Evolutionary conservation across 2,797 vertebrate genomes (phyloP).

Genomic region (Danio aesculapii): DNA sequence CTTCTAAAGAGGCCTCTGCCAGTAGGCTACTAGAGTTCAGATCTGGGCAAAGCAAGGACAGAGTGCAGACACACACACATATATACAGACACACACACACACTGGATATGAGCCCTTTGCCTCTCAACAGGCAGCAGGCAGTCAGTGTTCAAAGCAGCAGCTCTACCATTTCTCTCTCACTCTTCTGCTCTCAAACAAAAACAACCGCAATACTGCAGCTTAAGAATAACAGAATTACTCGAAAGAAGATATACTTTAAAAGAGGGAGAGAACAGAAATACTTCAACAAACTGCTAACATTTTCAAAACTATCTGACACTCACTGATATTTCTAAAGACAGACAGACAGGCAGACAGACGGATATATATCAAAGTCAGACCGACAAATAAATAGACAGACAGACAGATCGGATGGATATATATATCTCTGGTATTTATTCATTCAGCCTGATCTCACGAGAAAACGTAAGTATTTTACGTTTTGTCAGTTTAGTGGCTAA

Average conservation of each 20-base stretch:
- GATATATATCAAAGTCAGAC: slow-evolving; percentile 1
- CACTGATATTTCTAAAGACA: slow-evolving; percentile 4
- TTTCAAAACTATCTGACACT: background rate
- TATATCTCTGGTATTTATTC: no score
- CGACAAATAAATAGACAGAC: slow-evolving; percentile 13
- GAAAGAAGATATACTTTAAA: slow-evolving; percentile 19
- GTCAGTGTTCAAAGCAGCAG: slow-evolving; percentile 38
- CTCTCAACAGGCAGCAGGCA: slow-evolving; percentile 41
- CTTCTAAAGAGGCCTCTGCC: slow-evolving; percentile 43
- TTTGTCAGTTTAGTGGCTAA: no score
- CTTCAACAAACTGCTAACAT: slow-evolving; percentile 27
- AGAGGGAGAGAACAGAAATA: background rate
- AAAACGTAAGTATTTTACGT: no score
- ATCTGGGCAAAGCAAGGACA: slow-evolving; percentile 42
- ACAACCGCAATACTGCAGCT: slow-evolving; percentile 23
- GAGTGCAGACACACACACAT: background rate
- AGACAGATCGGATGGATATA: background rate
- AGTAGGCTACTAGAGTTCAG: slow-evolving; percentile 32
- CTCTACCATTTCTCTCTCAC: background rate
- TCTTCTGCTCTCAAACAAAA: slow-evolving; percentile 1
- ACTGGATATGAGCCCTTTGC: slow-evolving; percentile 16
- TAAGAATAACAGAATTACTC: slow-evolving; percentile 35
- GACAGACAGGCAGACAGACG: slow-evolving; percentile 17
- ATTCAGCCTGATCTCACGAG: no score
- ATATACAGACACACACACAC: slow-evolving; percentile 16